Evolutionary conservation across 1,140 invertebrate species (phyloP).

Genomic region (Procambarus virginalis): DNA sequence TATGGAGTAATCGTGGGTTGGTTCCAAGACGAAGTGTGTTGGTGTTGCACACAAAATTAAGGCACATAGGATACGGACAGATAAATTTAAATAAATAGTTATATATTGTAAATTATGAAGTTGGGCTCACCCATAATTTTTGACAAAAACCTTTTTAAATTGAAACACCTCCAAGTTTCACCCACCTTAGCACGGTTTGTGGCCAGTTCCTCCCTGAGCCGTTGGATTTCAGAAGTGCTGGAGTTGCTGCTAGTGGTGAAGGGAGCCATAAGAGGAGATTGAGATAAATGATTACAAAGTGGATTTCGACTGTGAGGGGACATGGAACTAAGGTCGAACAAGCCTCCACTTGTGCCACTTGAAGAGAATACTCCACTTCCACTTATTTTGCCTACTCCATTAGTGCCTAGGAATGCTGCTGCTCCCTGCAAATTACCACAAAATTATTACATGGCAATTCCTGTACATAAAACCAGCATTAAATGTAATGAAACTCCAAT

Average conservation of each 20-base stretch:
- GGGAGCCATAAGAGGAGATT: constrained; percentile 64
- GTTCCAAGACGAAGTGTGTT: no score
- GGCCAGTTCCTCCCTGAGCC: constrained; percentile 85
- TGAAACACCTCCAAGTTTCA: not conserved
- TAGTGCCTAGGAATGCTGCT: constrained; percentile 48
- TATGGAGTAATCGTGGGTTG: no score
- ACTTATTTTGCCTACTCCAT: constrained; percentile 45
- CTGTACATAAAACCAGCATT: no score
- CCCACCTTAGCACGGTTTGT: constrained; percentile 81
- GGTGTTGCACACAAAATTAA: no score
- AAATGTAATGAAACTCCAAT: no score
- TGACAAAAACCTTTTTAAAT: not conserved
- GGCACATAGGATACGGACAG: no score
- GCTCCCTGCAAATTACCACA: constrained; percentile 22
- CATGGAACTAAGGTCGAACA: constrained; percentile 52
- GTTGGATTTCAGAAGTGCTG: constrained; percentile 77
- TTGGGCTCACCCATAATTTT: no score
- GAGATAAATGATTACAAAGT: constrained; percentile 57
- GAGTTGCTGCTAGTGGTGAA: constrained; percentile 69
- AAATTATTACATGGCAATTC: not conserved
- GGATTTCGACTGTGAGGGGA: constrained; percentile 54
- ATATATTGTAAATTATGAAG: no score
- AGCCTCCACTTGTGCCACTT: constrained; percentile 15
- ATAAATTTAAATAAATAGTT: no score
- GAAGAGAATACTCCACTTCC: constrained; percentile 11